Evolutionary conservation across 2,113 vertebrate genomes (phyloP).

Genomic region (Marmota monax): DNA sequence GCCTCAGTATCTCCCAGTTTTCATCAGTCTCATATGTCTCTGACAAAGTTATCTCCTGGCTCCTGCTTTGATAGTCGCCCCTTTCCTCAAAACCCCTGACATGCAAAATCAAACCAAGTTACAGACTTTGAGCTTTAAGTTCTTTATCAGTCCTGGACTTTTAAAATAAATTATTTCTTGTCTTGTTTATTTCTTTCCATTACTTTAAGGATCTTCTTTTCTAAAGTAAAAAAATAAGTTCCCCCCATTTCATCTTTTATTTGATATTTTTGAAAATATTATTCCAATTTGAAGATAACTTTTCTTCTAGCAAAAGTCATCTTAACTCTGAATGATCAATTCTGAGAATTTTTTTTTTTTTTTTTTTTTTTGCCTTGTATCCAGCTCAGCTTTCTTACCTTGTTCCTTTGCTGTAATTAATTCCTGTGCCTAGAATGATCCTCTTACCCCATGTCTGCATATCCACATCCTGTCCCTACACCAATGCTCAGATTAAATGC

Average conservation of each 20-base stretch:
- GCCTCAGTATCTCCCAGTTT: conserved; percentile 49
- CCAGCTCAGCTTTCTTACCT: neutral
- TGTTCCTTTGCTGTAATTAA: neutral
- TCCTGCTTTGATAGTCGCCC: conserved; percentile 5
- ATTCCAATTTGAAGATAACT: neutral
- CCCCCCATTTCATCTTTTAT: neutral
- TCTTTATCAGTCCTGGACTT: conserved; percentile 28
- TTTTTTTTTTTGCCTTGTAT: neutral
- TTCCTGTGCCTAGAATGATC: neutral
- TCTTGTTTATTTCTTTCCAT: conserved; percentile 37
- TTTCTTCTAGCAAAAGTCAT: neutral
- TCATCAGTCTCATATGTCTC: conserved; percentile 56
- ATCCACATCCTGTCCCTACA: neutral
- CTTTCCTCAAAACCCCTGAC: conserved; percentile 62
- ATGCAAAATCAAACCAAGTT: conserved; percentile 12
- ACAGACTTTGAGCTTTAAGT: conserved; percentile 47
- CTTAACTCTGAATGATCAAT: neutral
- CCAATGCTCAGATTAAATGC: neutral
- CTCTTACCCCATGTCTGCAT: neutral
- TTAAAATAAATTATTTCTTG: neutral
- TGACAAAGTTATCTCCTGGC: conserved; percentile 49
- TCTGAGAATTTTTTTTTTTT: neutral
- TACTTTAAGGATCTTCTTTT: conserved; percentile 25
- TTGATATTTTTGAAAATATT: conserved; percentile 13
- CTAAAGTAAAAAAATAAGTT: conserved; percentile 56